A percentile compares a stretch with the other conserved stretches of the same genome.
phyloP scores from a whole-genome alignment of 2,888 invertebrate genomes.

The Agonopterix subpropinquella region DNA sequence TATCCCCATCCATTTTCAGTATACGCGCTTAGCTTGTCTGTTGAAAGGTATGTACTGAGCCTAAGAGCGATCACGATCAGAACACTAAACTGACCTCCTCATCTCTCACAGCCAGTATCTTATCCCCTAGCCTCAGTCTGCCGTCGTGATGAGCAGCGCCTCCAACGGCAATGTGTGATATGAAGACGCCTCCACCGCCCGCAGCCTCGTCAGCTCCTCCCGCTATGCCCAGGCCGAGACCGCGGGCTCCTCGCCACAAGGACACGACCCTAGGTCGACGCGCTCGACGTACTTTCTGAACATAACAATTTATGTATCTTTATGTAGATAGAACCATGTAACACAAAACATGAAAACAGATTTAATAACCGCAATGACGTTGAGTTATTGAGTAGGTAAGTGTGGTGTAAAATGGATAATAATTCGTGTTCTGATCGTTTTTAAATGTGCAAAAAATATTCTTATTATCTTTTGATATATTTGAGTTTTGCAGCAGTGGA shows the following conservation, averaged over 20 bases:
- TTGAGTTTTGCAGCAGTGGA: too few species aligned
- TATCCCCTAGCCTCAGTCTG: slow-evolving; percentile 66
- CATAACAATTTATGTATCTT: too few species aligned
- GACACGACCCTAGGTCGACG: slow-evolving; percentile 62
- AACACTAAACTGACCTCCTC: slow-evolving; percentile 50
- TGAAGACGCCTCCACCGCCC: slow-evolving; percentile 66
- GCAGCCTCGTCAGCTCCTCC: slow-evolving; percentile 68
- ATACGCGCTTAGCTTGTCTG: too few species aligned
- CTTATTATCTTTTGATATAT: too few species aligned
- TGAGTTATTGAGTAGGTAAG: too few species aligned
- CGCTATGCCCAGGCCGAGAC: slow-evolving; percentile 65
- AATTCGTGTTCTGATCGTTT: too few species aligned
- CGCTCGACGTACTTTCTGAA: slow-evolving; percentile 62
- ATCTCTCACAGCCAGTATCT: slow-evolving; percentile 68
- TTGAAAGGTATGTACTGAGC: background rate
- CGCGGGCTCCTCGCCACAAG: slow-evolving; percentile 62
- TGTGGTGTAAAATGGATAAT: too few species aligned
- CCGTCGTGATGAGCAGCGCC: slow-evolving; percentile 68
- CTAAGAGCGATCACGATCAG: background rate
- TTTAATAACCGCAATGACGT: too few species aligned
- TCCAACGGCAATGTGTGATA: slow-evolving; percentile 67
- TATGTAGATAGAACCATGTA: too few species aligned
- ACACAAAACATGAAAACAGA: too few species aligned
- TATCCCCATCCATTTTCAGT: too few species aligned
- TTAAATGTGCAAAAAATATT: too few species aligned